Conservation (phyloP, 2,797 vertebrate species). For the Gymnothorax reevesii region DNA sequence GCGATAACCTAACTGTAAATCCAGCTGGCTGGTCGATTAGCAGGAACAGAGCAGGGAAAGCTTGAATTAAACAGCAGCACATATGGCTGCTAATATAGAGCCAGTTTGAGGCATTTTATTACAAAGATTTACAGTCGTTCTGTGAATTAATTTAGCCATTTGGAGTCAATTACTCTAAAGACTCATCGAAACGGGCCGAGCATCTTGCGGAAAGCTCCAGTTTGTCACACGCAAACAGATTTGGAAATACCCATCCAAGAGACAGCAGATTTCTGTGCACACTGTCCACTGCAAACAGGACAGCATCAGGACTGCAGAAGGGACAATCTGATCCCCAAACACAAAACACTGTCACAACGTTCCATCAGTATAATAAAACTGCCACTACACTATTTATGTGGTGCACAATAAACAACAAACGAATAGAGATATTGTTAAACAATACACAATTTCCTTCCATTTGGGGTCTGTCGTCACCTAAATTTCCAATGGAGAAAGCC, state of each 20-base stretch:
- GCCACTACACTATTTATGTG: no score
- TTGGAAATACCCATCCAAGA: not conserved
- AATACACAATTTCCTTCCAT: no score
- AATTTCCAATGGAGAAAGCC: no score
- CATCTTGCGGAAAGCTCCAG: not conserved
- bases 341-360: no score
- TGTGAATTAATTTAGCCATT: not conserved
- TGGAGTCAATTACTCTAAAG: not conserved
- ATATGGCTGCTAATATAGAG: not conserved
- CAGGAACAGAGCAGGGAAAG: not conserved
- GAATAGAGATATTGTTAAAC: no score
- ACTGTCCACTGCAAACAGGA: not conserved
- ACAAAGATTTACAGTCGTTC: not conserved
- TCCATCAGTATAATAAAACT: no score
- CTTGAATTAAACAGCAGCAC: not conserved
- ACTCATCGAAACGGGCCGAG: not conserved
- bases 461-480: no score
- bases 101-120: not conserved
- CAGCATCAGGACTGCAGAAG: no score
- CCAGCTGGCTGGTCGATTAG: no score
- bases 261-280: not conserved
- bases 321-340: no score
- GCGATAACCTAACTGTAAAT: no score
- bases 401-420: no score
- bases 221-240: not conserved